A percentile compares a stretch with the other conserved stretches of the same genome.
phyloP scores from a whole-genome alignment of 1,140 invertebrate species.

The Mamestra configurata region DNA sequence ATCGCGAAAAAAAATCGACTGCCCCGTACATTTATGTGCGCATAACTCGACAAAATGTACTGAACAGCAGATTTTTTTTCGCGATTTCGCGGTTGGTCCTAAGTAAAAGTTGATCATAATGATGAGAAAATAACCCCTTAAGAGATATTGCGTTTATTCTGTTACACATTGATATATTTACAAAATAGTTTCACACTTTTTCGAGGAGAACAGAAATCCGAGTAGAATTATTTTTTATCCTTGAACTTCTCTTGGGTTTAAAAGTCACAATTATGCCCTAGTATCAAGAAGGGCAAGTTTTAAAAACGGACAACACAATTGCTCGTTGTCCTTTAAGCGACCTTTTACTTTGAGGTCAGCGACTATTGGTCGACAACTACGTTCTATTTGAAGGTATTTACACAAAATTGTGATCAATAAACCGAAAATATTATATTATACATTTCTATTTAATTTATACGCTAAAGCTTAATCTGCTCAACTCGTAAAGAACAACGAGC shows the following conservation, averaged over 20 bases:
- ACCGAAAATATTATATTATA: background rate
- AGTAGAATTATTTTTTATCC: background rate
- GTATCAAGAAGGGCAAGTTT: background rate
- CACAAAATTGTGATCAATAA: constrained; percentile 10
- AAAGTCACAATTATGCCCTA: constrained; percentile 33
- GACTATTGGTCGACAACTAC: background rate
- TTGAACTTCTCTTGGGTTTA: background rate
- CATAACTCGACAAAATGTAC: too few species aligned
- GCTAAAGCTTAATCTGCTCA: constrained; percentile 18
- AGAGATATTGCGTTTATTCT: too few species aligned
- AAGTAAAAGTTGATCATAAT: too few species aligned
- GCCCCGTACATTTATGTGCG: too few species aligned
- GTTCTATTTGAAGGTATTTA: background rate
- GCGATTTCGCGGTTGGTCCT: too few species aligned
- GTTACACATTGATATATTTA: background rate
- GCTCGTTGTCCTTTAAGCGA: constrained; percentile 11
- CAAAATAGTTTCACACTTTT: background rate
- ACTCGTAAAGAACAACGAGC: constrained; percentile 24
- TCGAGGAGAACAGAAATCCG: background rate
- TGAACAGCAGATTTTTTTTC: too few species aligned
- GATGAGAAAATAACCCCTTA: too few species aligned
- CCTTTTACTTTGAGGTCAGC: constrained; percentile 1
- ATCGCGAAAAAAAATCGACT: too few species aligned
- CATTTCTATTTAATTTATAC: background rate
- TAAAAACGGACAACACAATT: constrained; percentile 18